phyloP scores from a whole-genome alignment of 2,797 vertebrate species.

The Linurgus olivaceus region DNA sequence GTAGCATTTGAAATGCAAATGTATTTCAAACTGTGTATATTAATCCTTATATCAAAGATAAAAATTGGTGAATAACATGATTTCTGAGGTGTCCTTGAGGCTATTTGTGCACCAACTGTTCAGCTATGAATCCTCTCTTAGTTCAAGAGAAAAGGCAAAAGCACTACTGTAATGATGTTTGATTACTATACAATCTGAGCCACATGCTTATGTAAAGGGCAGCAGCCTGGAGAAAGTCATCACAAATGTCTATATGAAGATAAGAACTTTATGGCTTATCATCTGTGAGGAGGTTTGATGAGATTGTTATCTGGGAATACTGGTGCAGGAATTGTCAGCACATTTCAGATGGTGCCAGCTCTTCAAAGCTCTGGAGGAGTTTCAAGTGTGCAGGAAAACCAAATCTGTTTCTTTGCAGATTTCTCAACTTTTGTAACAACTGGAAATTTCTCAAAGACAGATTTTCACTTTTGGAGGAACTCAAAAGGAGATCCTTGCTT shows the following conservation, averaged over 20 bases:
- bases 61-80: neutral
- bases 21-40: neutral
- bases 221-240: neutral
- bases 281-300: neutral
- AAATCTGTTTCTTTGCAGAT: neutral
- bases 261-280: neutral
- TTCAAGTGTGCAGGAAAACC: neutral
- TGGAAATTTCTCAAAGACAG: neutral
- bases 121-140: neutral
- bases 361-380: neutral
- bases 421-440: neutral
- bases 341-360: neutral
- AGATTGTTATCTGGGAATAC: neutral
- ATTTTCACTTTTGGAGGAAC: neutral
- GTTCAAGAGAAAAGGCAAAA: neutral
- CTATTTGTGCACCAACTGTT: neutral
- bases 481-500: neutral
- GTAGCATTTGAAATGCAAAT: neutral
- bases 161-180: neutral
- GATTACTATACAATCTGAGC: neutral
- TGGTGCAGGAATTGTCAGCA: neutral
- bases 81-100: neutral
- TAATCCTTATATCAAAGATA: neutral
- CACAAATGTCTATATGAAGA: neutral
- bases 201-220: neutral